Evolutionary conservation across 2,113 vertebrate genomes (phyloP), one percentile per base, ranked within the genome.

Genomic region (Gymnobelideus leadbeateri): DNA sequence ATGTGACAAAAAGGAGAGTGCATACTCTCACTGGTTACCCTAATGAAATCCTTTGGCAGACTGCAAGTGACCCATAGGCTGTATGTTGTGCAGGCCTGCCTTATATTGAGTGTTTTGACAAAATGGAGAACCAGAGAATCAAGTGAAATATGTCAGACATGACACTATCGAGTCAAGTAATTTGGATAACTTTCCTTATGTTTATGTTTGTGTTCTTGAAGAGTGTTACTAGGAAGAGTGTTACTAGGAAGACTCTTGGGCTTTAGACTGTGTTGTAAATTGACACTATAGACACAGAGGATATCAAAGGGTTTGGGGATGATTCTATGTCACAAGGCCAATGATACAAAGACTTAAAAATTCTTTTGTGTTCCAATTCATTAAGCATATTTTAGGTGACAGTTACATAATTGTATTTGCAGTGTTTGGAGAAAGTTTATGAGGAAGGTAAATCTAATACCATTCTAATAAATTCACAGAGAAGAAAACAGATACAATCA

Each of bases 321-420:
- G 19, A 84, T 84, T 43, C 68, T 43, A 8, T 84, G 19, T 43
- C n/a, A 43, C n/a, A 43, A 84, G 37, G 19, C 68, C 68, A 84
- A 14, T 43, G n/a, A 84, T 14, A 43, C 16, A 84, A 84, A 19
- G 68, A 43, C 37, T 84, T 23, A 23, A 84, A 49, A 43, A 84
- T 84, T 43, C n/a, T 77, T 77, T n/a, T 77, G 61, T n/a, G 14
- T n/a, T 77, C 37, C 37, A n/a, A 77, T 77, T 77, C 31, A 77
- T n/a, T n/a, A 84, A 84, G n/a, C 68, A 43, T 43, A 43, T 84
- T 84, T 84, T 84, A 84, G 26, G 16, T 43, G n/a, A 84, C n/a
- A 31, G 12, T 12, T 68, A 46, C 90, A 90, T 51, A 89, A 93
- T 26, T 47, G 95, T 10, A 68, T 52, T 96, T 95, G 46, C 55